A percentile compares a stretch with the other conserved stretches of the same genome.
Evolutionary conservation across 2,797 vertebrate genomes (phyloP).

Genomic region (Typhlichthys eigenmanni): DNA sequence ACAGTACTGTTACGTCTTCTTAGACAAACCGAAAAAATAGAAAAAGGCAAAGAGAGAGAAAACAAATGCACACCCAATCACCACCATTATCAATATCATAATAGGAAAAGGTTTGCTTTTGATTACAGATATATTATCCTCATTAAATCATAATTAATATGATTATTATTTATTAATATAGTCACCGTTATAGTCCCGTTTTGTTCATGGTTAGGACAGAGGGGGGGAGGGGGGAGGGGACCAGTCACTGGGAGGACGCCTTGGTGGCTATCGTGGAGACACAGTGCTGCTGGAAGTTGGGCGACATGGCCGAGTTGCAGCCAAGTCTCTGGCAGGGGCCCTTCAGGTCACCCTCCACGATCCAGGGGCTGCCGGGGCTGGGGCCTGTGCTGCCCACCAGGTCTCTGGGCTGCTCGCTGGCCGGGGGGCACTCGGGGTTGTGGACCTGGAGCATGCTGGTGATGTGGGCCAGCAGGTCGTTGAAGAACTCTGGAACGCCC

Average conservation of each 20-base stretch:
- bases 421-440: conserved; percentile 67
- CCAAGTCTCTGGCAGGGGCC: conserved; percentile 92
- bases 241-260: conserved; percentile 94
- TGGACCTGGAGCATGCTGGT: conserved; percentile 86
- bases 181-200: conserved; percentile 62
- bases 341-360: conserved; percentile 85
- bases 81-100: conserved; percentile 72
- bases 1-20: conserved; percentile 79
- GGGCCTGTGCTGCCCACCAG: conserved; percentile 54
- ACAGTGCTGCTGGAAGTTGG: conserved; percentile 98
- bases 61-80: conserved; percentile 74
- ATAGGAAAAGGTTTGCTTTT: conserved; percentile 72
- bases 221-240: conserved; percentile 2
- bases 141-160: conserved; percentile 73
- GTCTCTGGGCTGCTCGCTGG: conserved; percentile 55
- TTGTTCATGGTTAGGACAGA: conserved; percentile 57
- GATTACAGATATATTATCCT: conserved; percentile 75
- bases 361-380: conserved; percentile 81
- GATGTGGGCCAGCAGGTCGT: conserved; percentile 94
- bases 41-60: conserved; percentile 64
- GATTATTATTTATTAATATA: conserved; percentile 74
- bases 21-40: conserved; percentile 65
- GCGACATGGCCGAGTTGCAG: conserved; percentile 90
- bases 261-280: conserved; percentile 94
- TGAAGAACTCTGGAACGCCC: conserved; percentile 94